These are phyloP conservation scores for Paramacrobiotus metropolitanus DNA, from an alignment of 1,140 invertebrate genomes.

Conservation along the genomic window DNA sequence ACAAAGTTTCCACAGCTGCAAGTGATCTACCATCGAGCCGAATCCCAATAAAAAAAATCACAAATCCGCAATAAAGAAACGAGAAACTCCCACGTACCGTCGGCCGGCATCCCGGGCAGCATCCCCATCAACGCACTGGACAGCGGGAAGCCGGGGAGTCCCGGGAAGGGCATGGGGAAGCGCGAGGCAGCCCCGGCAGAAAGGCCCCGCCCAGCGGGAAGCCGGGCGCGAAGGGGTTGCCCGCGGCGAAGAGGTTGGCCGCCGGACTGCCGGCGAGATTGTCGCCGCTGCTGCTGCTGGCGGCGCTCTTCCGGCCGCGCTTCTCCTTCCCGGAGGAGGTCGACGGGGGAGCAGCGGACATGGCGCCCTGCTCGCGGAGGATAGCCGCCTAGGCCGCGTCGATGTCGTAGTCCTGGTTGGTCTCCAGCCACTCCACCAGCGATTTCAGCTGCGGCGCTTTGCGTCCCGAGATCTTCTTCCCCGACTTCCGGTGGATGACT, in stretches of 20 bases:
- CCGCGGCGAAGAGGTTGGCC: background rate
- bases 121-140: background rate
- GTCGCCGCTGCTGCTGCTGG: background rate
- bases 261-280: background rate
- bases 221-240: background rate
- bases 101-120: background rate
- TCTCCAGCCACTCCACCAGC: constrained; percentile 68
- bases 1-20: too few species aligned
- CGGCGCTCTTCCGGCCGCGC: background rate
- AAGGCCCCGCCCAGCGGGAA: background rate
- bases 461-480: constrained; percentile 72
- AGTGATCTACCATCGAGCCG: too few species aligned
- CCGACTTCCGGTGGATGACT: constrained; percentile 69
- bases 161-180: background rate
- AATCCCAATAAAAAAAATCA: too few species aligned
- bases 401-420: constrained; percentile 89
- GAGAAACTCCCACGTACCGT: background rate
- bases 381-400: constrained; percentile 89
- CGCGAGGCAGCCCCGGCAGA: background rate
- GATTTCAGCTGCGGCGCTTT: constrained; percentile 85
- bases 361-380: constrained; percentile 42
- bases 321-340: too few species aligned
- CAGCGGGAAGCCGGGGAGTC: background rate
- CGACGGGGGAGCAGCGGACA: too few species aligned
- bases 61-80: too few species aligned